Percentiles rank a stretch among this genome's conserved stretches.
Evolutionary conservation across 2,113 vertebrate genomes (phyloP).

Genomic region (Miniopterus natalensis): DNA sequence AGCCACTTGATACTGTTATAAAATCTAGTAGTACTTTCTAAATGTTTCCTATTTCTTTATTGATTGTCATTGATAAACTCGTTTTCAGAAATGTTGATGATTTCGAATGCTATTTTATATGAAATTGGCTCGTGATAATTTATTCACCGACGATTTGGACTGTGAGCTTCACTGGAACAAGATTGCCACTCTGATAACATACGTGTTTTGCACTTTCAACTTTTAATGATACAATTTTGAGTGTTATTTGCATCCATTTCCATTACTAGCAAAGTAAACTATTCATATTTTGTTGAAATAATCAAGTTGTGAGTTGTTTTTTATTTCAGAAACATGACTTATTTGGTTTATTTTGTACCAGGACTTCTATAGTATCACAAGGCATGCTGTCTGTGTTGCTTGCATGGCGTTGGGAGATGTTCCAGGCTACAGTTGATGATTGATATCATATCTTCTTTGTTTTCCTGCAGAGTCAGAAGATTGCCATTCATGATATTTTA

Average conservation of each 20-base stretch:
- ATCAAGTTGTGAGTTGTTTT: background rate
- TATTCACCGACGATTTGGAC: background rate
- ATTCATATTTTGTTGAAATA: background rate
- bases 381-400: background rate
- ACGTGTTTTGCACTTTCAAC: background rate
- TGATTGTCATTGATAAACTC: background rate
- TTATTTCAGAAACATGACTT: background rate
- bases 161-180: background rate
- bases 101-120: background rate
- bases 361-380: background rate
- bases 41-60: constrained; percentile 26
- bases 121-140: background rate
- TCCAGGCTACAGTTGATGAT: background rate
- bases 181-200: background rate
- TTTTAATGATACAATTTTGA: background rate
- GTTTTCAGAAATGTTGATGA: background rate
- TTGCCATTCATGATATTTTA: constrained; percentile 19
- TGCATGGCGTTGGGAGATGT: background rate
- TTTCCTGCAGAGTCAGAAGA: constrained; percentile 55
- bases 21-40: background rate
- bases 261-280: background rate
- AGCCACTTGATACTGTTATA: constrained; percentile 7
- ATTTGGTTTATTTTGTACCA: background rate
- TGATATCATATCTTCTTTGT: constrained; percentile 7
- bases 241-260: background rate